Evolutionary conservation across 2,888 invertebrate species (phyloP), one percentile per base, ranked within the genome.

Genomic region (Tenthredo amoena): DNA sequence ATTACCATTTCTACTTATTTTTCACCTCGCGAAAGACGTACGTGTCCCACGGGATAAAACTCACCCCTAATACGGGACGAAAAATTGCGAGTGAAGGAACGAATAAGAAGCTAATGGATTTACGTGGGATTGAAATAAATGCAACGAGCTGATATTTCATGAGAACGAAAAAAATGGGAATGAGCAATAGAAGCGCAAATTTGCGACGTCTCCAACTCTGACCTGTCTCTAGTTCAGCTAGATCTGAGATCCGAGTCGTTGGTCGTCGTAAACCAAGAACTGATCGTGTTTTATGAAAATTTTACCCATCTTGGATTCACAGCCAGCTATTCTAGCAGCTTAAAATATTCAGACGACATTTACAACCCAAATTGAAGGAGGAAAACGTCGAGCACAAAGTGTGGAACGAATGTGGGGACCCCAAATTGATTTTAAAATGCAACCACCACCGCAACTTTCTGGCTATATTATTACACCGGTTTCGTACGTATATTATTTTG

Each of bases 371-470:
- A 92, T 92, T 92, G 92, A 89, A 90, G 90, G 89, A 90, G 89
- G 88, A 90, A 89, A 88, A 88, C 88, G 68, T 74, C 86, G 85
- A 74, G 77, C 68, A 76, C 85, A 86, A 85, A 86, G 86, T 82
- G 88, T 89, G 88, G 89, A 88, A 86, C 88, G 88, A 88, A 87
- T 88, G 88, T 87, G 88, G 86, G 86, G 55, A 89, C 89, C 91
- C 91, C 92, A 92, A 92, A 92, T 92, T 92, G 92, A 92, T 92
- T 92, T 91, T 89, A 91, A 91, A 92, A 92, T 92, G 91, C 89
- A 88, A 87, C 87, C 87, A 86, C 85, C 86, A 86, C 86, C 79
- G 77, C 82, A 58, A 62, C 40, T 81, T 40, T 50, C 21, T 18
- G 12, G 40, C 18, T 1, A 81, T 58, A 62, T 81, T 62, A 81